Percentiles rank a stretch among this genome's conserved stretches.
These are phyloP conservation scores for Silurus glanis DNA, from an alignment of 2,113 vertebrate species.

Conservation along the genomic window DNA sequence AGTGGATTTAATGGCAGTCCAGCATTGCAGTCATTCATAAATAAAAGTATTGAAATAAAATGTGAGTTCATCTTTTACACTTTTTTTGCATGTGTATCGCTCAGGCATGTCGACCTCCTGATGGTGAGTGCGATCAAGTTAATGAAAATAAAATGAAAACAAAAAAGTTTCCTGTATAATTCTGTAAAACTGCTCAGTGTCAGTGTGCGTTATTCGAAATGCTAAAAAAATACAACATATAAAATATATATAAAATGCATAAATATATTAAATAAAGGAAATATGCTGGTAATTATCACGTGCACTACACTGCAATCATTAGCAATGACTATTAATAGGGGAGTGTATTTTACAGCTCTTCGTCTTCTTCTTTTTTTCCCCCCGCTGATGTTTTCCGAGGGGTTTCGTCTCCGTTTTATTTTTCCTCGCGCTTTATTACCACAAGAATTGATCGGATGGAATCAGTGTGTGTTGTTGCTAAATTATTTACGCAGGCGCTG, in stretches of 20 bases:
- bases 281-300: too few species aligned
- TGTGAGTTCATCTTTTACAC: too few species aligned
- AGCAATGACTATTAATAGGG: slow-evolving; percentile 7
- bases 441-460: slow-evolving; percentile 53
- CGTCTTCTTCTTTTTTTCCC: not conserved
- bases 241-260: too few species aligned
- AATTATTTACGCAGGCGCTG: slow-evolving; percentile 54
- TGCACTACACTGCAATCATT: not conserved
- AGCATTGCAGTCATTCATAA: too few species aligned
- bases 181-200: too few species aligned
- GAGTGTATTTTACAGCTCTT: not conserved
- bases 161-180: too few species aligned
- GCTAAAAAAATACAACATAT: too few species aligned
- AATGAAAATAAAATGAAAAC: too few species aligned
- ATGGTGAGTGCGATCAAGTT: not conserved
- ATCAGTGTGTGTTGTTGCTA: slow-evolving; percentile 43
- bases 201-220: too few species aligned
- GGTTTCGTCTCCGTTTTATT: slow-evolving; percentile 17
- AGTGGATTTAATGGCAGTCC: too few species aligned
- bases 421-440: slow-evolving; percentile 41
- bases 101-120: not conserved
- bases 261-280: not conserved
- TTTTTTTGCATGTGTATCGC: too few species aligned
- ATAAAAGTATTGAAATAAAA: too few species aligned
- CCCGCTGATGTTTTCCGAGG: not conserved